These are phyloP conservation scores for Megalops cyprinoides DNA, from an alignment of 2,797 vertebrate genomes.

Conservation along the genomic window DNA sequence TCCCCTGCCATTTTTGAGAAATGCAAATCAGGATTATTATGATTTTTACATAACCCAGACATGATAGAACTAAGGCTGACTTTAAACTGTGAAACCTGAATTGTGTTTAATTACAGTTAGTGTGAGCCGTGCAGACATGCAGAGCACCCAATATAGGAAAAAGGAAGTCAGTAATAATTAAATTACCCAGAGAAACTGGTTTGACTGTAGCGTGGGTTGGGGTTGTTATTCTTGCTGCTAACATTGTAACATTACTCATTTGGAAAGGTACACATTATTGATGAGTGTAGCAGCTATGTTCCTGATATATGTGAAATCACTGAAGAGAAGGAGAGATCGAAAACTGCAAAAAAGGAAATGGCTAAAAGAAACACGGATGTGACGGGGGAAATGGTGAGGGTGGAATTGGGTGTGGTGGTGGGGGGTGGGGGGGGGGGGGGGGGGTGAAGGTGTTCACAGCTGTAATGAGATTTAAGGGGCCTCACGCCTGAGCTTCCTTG, in stretches of 20 bases:
- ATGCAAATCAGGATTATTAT: no score
- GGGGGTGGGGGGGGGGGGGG: no score
- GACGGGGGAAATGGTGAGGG: no score
- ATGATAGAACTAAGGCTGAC: no score
- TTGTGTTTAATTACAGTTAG: no score
- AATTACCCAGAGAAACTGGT: background rate
- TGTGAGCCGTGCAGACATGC: no score
- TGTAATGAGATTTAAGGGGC: background rate
- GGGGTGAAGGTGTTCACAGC: background rate
- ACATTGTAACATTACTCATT: background rate
- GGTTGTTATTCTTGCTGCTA: background rate
- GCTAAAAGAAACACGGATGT: background rate
- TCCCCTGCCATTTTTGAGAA: no score
- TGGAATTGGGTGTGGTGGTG: no score
- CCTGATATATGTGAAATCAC: background rate
- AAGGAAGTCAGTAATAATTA: background rate
- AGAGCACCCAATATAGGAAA: background rate
- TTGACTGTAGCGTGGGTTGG: background rate
- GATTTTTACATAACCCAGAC: no score
- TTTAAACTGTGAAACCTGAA: no score
- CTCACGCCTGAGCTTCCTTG: conserved; percentile 4
- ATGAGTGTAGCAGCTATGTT: background rate
- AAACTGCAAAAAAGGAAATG: background rate
- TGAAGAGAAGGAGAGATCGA: no score
- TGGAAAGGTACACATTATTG: background rate